Evolutionary conservation across 2,113 vertebrate genomes (phyloP).

Genomic region (Cyanistes caeruleus): DNA sequence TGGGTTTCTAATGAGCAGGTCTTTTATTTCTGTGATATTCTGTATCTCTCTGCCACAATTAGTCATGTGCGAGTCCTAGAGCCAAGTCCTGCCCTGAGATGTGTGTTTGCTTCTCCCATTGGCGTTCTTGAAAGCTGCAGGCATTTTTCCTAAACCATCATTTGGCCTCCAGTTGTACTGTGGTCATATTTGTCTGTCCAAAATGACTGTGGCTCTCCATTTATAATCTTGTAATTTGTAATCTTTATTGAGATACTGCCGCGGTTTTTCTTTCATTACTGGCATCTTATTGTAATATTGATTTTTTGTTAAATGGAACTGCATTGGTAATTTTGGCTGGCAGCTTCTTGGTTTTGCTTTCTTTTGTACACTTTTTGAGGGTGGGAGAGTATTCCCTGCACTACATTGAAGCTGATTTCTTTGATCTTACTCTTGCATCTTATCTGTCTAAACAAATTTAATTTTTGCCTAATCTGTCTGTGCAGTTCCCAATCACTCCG

Average conservation of each 20-base stretch:
- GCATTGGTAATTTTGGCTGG: slow-evolving; percentile 59
- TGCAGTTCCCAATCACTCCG: slow-evolving; percentile 25
- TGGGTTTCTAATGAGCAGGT: slow-evolving; percentile 39
- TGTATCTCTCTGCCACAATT: slow-evolving; percentile 13
- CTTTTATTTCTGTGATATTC: slow-evolving; percentile 35
- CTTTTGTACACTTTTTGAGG: slow-evolving; percentile 29
- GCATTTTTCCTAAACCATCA: slow-evolving; percentile 33
- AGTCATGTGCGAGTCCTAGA: background rate
- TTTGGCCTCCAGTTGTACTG: slow-evolving; percentile 41
- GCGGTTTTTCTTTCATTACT: slow-evolving; percentile 57
- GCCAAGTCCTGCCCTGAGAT: slow-evolving; percentile 32
- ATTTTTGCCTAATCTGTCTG: slow-evolving; percentile 48
- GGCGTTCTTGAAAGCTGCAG: slow-evolving; percentile 41
- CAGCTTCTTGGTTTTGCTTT: slow-evolving; percentile 33
- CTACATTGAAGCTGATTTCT: slow-evolving; percentile 12
- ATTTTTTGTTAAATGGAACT: slow-evolving; percentile 64
- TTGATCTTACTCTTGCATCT: background rate
- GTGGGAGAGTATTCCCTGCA: background rate
- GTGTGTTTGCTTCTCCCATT: slow-evolving; percentile 28
- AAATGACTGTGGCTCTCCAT: slow-evolving; percentile 54
- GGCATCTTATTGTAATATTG: slow-evolving; percentile 67
- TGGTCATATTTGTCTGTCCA: slow-evolving; percentile 58
- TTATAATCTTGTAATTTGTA: slow-evolving; percentile 68
- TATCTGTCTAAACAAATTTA: slow-evolving; percentile 27
- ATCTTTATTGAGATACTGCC: slow-evolving; percentile 60